Evolutionary conservation across 2,888 invertebrate species (phyloP).

Genomic region (Temnothorax unifasciatus): DNA sequence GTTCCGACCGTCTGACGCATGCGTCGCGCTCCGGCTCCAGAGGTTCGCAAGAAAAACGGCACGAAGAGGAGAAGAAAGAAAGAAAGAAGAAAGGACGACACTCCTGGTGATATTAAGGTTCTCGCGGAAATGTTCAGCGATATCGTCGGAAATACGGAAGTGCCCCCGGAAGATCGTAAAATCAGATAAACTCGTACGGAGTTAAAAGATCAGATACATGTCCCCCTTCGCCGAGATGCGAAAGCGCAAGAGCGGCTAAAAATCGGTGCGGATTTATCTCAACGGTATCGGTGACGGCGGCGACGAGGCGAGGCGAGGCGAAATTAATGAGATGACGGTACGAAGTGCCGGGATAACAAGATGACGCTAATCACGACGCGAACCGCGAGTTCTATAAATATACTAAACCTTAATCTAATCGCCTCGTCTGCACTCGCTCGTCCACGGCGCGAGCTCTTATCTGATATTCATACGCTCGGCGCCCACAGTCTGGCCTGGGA

Average conservation of each 20-base stretch:
- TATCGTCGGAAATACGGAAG: slow-evolving; percentile 7
- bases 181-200: neutral
- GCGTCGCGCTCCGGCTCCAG: slow-evolving; percentile 54
- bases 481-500: neutral
- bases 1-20: slow-evolving; percentile 63
- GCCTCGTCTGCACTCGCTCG: neutral
- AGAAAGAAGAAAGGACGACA: neutral
- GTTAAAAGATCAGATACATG: neutral
- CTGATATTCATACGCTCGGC: slow-evolving; percentile 26
- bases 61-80: neutral
- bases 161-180: neutral
- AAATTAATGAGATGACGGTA: slow-evolving; percentile 17
- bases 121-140: neutral
- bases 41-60: slow-evolving; percentile 33
- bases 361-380: slow-evolving; percentile 24
- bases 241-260: neutral
- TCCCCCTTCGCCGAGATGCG: neutral
- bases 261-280: neutral
- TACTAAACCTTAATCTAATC: slow-evolving; percentile 37
- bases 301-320: neutral
- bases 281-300: neutral
- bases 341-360: slow-evolving; percentile 7
- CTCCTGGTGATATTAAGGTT: slow-evolving; percentile 1
- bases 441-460: slow-evolving; percentile 18
- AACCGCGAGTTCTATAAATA: slow-evolving; percentile 26